A percentile compares a stretch with the other conserved stretches of the same genome.
These are phyloP conservation scores for Geotrupes spiniger DNA, from an alignment of 2,888 invertebrate genomes.

Conservation along the genomic window DNA sequence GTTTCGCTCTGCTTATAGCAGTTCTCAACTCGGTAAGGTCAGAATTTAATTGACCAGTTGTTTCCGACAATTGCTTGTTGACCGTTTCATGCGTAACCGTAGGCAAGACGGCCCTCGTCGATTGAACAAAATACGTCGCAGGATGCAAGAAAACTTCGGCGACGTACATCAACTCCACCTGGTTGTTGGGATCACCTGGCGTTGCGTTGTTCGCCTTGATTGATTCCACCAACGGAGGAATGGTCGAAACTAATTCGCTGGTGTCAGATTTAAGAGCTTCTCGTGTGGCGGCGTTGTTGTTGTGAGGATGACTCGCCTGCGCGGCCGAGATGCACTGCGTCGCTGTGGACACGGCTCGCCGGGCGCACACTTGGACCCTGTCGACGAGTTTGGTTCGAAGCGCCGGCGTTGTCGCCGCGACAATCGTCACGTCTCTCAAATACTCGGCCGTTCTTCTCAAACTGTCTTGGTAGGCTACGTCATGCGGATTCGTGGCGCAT, in stretches of 20 bases:
- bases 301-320: constrained; percentile 75
- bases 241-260: constrained; percentile 69
- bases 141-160: constrained; percentile 74
- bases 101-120: constrained; percentile 78
- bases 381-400: constrained; percentile 71
- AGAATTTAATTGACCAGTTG: constrained; percentile 65
- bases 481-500: constrained; percentile 82
- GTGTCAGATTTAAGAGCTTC: constrained; percentile 76
- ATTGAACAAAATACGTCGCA: constrained; percentile 68
- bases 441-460: constrained; percentile 89
- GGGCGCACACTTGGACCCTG: constrained; percentile 52
- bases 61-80: constrained; percentile 69
- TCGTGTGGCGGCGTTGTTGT: constrained; percentile 64
- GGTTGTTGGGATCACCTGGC: constrained; percentile 72
- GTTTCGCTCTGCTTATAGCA: constrained; percentile 47
- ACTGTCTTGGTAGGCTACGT: constrained; percentile 78
- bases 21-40: constrained; percentile 49
- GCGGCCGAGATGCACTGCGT: constrained; percentile 90
- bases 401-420: constrained; percentile 76
- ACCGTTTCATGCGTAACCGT: constrained; percentile 76
- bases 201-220: constrained; percentile 66
- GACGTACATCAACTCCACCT: constrained; percentile 76
- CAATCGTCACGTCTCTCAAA: constrained; percentile 84
- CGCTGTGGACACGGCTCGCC: constrained; percentile 82
- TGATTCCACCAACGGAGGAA: constrained; percentile 79